Evolutionary conservation across 2,797 vertebrate genomes (phyloP).

Genomic region (Centroberyx gerrardi): DNA sequence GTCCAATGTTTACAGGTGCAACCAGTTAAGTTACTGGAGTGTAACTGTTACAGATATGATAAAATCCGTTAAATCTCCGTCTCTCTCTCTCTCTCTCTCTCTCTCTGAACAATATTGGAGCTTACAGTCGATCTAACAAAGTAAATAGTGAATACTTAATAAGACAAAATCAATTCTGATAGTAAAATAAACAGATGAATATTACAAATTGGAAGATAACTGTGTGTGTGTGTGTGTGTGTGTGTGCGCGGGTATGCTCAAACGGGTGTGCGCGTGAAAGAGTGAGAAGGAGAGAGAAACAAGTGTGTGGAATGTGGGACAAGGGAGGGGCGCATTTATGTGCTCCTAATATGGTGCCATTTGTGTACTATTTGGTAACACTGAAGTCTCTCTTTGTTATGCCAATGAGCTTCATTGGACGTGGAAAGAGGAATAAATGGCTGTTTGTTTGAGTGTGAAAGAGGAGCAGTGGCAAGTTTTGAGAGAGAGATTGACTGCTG

Average conservation of each 20-base stretch:
- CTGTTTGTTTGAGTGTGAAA: conserved; percentile 80
- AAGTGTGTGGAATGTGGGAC: conserved; percentile 71
- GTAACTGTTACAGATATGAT: conserved; percentile 10
- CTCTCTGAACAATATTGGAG: no score
- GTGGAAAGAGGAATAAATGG: conserved; percentile 72
- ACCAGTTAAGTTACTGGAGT: conserved; percentile 4
- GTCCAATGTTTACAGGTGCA: neutral
- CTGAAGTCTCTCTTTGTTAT: conserved; percentile 74
- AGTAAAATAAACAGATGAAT: no score
- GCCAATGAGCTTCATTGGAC: conserved; percentile 71
- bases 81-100: neutral
- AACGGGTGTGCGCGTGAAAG: conserved; percentile 12
- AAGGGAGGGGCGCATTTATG: conserved; percentile 46
- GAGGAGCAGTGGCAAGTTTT: conserved; percentile 58
- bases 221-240: neutral
- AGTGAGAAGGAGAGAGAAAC: conserved; percentile 42
- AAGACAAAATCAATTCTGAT: no score
- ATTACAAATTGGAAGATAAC: no score
- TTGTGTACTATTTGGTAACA: conserved; percentile 73
- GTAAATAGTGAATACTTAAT: no score
- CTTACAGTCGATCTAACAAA: no score
- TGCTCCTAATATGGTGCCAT: conserved; percentile 69
- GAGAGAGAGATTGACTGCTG: conserved; percentile 45
- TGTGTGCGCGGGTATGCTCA: conserved; percentile 9
- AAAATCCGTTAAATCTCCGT: conserved; percentile 15